phyloP scores from a whole-genome alignment of 2,797 vertebrate genomes.

The Sebastolobus alascanus region DNA sequence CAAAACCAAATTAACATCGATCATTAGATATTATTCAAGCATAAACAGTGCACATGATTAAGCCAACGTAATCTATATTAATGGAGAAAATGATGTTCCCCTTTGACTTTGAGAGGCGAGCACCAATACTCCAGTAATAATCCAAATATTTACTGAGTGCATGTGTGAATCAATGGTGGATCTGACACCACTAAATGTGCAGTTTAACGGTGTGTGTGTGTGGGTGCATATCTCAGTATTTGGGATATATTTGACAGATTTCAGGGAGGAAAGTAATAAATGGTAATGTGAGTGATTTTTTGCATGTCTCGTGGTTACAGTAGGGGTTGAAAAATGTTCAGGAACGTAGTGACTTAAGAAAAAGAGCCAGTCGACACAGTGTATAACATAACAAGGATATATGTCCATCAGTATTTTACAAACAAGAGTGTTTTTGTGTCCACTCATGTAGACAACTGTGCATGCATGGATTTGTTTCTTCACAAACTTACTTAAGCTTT shows the following conservation, averaged over 20 bases:
- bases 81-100: conserved; percentile 57
- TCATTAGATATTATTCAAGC: conserved; percentile 72
- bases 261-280: neutral
- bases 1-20: conserved; percentile 68
- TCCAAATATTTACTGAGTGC: conserved; percentile 60
- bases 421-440: neutral
- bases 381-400: too few relatives aligned
- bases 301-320: neutral
- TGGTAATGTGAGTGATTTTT: neutral
- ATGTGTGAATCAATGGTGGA: conserved; percentile 30
- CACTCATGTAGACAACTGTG: neutral
- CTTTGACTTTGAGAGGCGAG: conserved; percentile 60
- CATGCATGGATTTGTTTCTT: neutral
- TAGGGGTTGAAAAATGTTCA: neutral
- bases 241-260: conserved; percentile 21
- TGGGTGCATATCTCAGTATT: neutral
- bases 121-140: conserved; percentile 34
- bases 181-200: conserved; percentile 37
- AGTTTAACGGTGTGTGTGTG: conserved; percentile 28
- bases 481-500: neutral
- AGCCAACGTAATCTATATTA: conserved; percentile 57
- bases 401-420: neutral
- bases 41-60: conserved; percentile 55
- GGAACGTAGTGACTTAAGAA: neutral
- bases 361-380: neutral